Evolutionary conservation across 2,797 vertebrate species (phyloP), one percentile per base, ranked within the genome.

Genomic region (Molothrus ater): DNA sequence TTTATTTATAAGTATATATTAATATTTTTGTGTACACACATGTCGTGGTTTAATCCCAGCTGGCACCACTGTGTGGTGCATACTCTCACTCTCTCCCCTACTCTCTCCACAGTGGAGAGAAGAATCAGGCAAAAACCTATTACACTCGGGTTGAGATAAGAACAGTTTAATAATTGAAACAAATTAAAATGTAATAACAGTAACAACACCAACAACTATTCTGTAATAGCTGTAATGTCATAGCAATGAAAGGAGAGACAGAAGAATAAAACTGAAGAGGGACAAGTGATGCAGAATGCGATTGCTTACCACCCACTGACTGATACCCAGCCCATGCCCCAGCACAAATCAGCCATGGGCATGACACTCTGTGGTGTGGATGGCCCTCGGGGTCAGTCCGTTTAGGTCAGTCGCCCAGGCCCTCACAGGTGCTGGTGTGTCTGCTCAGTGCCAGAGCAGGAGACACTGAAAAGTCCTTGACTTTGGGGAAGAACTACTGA

Each of bases 241-340:
- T 15, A 56, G 16, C 34, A 56, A 56, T 36, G 28, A 17, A 69
- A 56, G 28, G 13, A 43, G 28, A 26, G 14, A 7, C 6, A 9
- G 25, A 48, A 5, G 9, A 38, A 43, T 21, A 36, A 63, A 82
- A 36, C 5, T 42, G 56, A 56, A 47, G 36, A 50, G 24, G 14
- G n/a, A 20, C 6, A 21, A 43, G 32, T 29, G 31, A 42, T 36
- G 56, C 26, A 69, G 16, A 31, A 4, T 24, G 14, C 19, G 31
- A 21, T 17, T 66, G 12, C 38, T 73, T n/a, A 26, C 43, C 20
- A 10, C 26, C 6, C 42, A n/a, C 26, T 32, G 48, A 29, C 47
- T 0, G 0, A n/a, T 6, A 13, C 16, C 34, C 42, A 56, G 31
- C 9, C 63, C 2, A 3, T 29, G 2, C 3, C 10, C 13, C 42